Evolutionary conservation across 2,113 vertebrate genomes (phyloP).

Genomic region (Ceuthmochares aereus): DNA sequence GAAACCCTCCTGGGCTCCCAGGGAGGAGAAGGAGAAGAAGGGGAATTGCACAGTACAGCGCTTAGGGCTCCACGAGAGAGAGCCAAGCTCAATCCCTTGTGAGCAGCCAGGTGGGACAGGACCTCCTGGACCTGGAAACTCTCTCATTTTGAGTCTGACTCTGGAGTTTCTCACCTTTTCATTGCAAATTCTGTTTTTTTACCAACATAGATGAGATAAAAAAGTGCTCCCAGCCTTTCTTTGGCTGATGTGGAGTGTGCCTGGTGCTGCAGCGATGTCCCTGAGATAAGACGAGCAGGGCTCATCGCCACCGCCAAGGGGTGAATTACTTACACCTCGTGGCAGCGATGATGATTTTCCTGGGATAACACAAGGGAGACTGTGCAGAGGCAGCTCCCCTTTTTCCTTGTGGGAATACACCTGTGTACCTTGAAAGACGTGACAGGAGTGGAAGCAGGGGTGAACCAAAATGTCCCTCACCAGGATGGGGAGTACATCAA

Average conservation of each 20-base stretch:
- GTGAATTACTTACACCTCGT: accelerated
- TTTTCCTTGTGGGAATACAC: background rate
- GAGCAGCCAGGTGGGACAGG: background rate
- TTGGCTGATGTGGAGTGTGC: accelerated
- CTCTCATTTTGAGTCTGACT: background rate
- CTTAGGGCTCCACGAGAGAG: background rate
- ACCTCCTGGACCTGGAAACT: background rate
- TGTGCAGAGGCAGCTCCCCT: background rate
- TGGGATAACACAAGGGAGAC: background rate
- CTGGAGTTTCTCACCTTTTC: background rate
- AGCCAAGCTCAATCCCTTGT: background rate
- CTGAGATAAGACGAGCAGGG: accelerated
- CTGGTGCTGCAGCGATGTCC: background rate
- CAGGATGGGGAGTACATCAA: accelerated
- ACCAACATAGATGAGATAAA: background rate
- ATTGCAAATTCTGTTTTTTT: background rate
- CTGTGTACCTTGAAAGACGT: background rate
- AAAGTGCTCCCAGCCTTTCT: background rate
- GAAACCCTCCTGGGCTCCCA: background rate
- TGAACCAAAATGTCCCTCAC: background rate
- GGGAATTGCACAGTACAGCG: background rate
- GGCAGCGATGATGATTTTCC: background rate
- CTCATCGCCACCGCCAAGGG: background rate
- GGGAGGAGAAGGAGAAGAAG: background rate
- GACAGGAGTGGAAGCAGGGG: accelerated